Evolutionary conservation across 2,888 invertebrate genomes (phyloP).

Genomic region (Thysanoteuthis rhombus): DNA sequence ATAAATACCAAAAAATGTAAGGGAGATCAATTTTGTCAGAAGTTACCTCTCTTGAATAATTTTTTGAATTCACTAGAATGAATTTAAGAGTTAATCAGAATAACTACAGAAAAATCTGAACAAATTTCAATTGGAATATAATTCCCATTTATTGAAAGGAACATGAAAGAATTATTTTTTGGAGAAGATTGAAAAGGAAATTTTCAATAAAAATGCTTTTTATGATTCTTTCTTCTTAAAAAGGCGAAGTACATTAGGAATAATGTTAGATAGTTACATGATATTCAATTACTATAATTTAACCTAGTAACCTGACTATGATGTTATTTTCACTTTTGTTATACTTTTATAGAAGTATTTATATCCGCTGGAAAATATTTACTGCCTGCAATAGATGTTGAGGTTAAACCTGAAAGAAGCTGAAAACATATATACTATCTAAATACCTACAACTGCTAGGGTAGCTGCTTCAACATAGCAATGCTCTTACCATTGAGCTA

Average conservation of each 20-base stretch:
- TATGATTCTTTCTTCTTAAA: not conserved
- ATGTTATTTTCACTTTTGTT: not conserved
- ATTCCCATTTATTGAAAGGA: not conserved
- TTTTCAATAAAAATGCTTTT: not conserved
- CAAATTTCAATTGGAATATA: not conserved
- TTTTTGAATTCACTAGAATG: no score
- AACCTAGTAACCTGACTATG: not conserved
- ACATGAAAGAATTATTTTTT: not conserved
- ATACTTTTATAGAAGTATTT: not conserved
- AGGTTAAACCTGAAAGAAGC: not conserved
- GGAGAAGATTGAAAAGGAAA: not conserved
- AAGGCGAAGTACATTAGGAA: not conserved
- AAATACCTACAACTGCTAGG: no score
- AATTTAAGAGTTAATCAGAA: not conserved
- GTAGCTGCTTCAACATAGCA: no score
- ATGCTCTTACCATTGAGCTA: no score
- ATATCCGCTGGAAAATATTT: not conserved
- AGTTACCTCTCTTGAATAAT: no score
- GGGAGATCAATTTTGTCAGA: no score
- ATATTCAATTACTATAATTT: not conserved
- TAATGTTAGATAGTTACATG: not conserved
- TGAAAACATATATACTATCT: no score
- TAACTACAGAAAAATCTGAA: not conserved
- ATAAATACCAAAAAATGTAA: no score
- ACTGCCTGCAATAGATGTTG: not conserved